A percentile compares a stretch with the other conserved stretches of the same genome.
phyloP scores from a whole-genome alignment of 2,113 vertebrate genomes.

The Triplophysa siluroides region DNA sequence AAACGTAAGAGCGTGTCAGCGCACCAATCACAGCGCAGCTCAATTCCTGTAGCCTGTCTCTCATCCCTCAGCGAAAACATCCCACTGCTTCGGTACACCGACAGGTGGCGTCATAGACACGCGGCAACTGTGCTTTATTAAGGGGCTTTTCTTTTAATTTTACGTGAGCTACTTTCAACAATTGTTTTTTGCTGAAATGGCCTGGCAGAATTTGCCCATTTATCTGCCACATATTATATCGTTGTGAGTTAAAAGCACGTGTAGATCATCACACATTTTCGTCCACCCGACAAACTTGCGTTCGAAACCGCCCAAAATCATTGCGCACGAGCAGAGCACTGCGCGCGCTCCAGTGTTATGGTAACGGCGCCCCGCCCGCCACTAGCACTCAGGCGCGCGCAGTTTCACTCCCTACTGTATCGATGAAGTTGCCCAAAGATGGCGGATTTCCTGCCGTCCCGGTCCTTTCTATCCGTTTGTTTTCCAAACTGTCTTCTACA shows the following conservation, averaged over 20 bases:
- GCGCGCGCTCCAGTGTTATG: conserved; percentile 41
- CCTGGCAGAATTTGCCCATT: neutral
- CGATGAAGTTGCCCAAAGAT: conserved; percentile 90
- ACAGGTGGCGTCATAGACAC: conserved; percentile 30
- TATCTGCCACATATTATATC: neutral
- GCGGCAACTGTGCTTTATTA: no score
- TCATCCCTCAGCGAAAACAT: neutral
- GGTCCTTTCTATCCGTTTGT: conserved; percentile 87
- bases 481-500: conserved; percentile 91
- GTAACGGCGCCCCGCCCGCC: conserved; percentile 55
- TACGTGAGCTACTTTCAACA: no score
- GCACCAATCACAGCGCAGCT: conserved; percentile 74
- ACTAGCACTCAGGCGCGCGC: conserved; percentile 36
- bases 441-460: conserved; percentile 97
- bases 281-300: no score
- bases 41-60: conserved; percentile 8
- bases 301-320: conserved; percentile 1
- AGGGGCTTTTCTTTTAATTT: no score
- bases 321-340: neutral
- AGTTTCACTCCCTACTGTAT: conserved; percentile 64
- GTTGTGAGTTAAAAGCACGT: no score
- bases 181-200: neutral
- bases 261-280: no score
- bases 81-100: neutral
- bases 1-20: neutral